Conservation (phyloP, 2,797 vertebrate species). For the Halcyon smyrnensis region DNA sequence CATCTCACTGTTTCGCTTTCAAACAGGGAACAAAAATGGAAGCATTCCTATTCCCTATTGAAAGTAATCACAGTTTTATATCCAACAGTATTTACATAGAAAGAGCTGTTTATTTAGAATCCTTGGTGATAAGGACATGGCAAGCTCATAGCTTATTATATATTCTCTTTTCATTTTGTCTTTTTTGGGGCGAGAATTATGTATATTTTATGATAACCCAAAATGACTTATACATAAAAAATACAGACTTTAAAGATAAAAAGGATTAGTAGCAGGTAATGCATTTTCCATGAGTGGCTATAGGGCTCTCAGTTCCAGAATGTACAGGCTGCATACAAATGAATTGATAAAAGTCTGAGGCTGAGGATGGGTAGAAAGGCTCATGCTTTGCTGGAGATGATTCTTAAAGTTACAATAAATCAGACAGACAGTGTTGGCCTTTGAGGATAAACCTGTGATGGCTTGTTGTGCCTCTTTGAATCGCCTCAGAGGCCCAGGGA, state of each 20-base stretch:
- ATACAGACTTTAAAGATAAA: slow-evolving; percentile 90
- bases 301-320: slow-evolving; percentile 83
- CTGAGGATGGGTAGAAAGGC: slow-evolving; percentile 81
- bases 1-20: slow-evolving; percentile 74
- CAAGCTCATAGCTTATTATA: slow-evolving; percentile 81
- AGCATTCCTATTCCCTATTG: slow-evolving; percentile 78
- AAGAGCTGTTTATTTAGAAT: slow-evolving; percentile 84
- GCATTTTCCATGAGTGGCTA: slow-evolving; percentile 90
- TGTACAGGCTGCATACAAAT: slow-evolving; percentile 86
- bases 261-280: slow-evolving; percentile 89
- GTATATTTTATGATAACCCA: slow-evolving; percentile 88
- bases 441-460: slow-evolving; percentile 89
- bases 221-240: slow-evolving; percentile 89
- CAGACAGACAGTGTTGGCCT: slow-evolving; percentile 88
- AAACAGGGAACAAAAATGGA: slow-evolving; percentile 72
- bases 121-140: slow-evolving; percentile 79
- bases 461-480: slow-evolving; percentile 88
- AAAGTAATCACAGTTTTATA: slow-evolving; percentile 84
- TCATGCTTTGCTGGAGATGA: slow-evolving; percentile 87
- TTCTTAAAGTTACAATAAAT: slow-evolving; percentile 91
- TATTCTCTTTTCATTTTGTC: slow-evolving; percentile 85
- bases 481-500: slow-evolving; percentile 87
- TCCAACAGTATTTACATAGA: slow-evolving; percentile 84
- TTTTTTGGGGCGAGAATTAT: slow-evolving; percentile 80
- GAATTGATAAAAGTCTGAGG: slow-evolving; percentile 86